These are phyloP conservation scores for Rhingia campestris DNA, from an alignment of 2,888 invertebrate species.

Conservation along the genomic window DNA sequence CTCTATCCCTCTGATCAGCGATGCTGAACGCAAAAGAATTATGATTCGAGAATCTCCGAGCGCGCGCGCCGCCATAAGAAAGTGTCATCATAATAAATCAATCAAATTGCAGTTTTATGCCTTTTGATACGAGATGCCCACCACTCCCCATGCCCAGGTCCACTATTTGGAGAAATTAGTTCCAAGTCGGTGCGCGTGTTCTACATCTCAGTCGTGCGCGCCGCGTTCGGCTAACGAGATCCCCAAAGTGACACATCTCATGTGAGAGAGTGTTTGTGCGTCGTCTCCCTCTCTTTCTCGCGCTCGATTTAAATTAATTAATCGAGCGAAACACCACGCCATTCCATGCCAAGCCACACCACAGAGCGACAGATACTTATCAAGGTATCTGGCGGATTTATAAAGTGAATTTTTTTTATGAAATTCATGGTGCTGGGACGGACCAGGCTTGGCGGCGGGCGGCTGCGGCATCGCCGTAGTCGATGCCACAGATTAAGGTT, in stretches of 20 bases:
- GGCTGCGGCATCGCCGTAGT: no score
- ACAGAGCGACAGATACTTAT: constrained; percentile 39
- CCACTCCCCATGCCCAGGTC: constrained; percentile 21
- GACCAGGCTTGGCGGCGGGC: no score
- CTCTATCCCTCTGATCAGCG: neutral
- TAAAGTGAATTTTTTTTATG: constrained; percentile 56
- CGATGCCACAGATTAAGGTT: constrained; percentile 56
- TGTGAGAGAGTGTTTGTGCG: constrained; percentile 2
- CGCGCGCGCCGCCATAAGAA: constrained; percentile 28
- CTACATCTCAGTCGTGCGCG: constrained; percentile 28
- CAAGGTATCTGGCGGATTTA: constrained; percentile 34
- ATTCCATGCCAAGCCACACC: constrained; percentile 13
- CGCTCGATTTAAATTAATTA: constrained; percentile 51
- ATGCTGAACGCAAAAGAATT: constrained; percentile 9
- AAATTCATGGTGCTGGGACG: constrained; percentile 6
- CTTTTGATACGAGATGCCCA: constrained; percentile 42
- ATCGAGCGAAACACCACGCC: neutral
- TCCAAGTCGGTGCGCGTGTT: constrained; percentile 15
- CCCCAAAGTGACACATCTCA: constrained; percentile 28
- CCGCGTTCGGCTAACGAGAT: constrained; percentile 15
- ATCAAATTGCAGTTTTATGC: constrained; percentile 62
- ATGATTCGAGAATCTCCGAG: constrained; percentile 28
- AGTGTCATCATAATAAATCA: constrained; percentile 67
- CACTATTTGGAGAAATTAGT: constrained; percentile 57
- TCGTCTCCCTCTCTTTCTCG: neutral